These are phyloP conservation scores for Scaptomyza hsui DNA, from an alignment of 1,140 invertebrate species.

Conservation along the genomic window DNA sequence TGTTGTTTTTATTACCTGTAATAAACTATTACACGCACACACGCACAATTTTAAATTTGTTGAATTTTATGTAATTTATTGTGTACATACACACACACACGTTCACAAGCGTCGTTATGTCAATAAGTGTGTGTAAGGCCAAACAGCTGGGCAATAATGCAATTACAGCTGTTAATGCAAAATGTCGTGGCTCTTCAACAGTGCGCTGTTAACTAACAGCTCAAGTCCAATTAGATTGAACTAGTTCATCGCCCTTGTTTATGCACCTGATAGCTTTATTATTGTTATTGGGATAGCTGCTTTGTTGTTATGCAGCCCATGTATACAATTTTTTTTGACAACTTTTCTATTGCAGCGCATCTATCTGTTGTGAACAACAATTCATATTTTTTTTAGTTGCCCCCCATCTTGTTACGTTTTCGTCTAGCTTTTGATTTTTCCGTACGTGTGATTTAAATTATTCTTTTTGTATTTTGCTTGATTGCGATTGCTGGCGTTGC, in stretches of 20 bases:
- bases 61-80: slow-evolving; percentile 42
- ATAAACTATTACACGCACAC: background rate
- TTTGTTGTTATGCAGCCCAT: slow-evolving; percentile 38
- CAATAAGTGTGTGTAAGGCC: background rate
- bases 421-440: slow-evolving; percentile 26
- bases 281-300: slow-evolving; percentile 2
- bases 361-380: background rate
- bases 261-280: slow-evolving; percentile 37
- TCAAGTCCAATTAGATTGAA: slow-evolving; percentile 31
- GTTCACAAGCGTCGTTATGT: background rate
- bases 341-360: background rate
- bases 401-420: slow-evolving; percentile 16
- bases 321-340: slow-evolving; percentile 10
- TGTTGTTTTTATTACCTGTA: slow-evolving; percentile 4
- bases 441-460: slow-evolving; percentile 35
- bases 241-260: slow-evolving; percentile 31
- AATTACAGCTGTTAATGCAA: slow-evolving; percentile 53
- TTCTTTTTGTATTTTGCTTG: slow-evolving; percentile 19
- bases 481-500: slow-evolving; percentile 18
- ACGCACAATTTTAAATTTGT: slow-evolving; percentile 18
- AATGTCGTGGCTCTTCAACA: slow-evolving; percentile 11
- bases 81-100: background rate
- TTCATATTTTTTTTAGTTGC: slow-evolving; percentile 10
- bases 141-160: slow-evolving; percentile 49
- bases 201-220: slow-evolving; percentile 34